A percentile compares a stretch with the other conserved stretches of the same genome.
Conservation (phyloP, 2,797 vertebrate genomes). For the Serranus cabrilla region DNA sequence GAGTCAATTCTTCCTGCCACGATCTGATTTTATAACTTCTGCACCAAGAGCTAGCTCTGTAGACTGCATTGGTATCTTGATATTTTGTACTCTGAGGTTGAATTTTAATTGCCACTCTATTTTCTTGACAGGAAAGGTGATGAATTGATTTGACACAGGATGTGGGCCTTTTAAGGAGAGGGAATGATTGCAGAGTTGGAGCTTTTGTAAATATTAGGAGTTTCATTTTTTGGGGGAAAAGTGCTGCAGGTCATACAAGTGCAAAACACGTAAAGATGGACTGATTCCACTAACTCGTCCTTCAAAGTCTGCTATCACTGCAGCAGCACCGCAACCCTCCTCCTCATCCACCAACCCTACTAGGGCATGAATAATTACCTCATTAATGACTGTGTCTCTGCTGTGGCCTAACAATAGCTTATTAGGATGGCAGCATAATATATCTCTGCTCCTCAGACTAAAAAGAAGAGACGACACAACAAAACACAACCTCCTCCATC, state of each 20-base stretch:
- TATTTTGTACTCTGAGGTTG: slow-evolving; percentile 35
- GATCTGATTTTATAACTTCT: slow-evolving; percentile 15
- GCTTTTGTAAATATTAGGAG: slow-evolving; percentile 4
- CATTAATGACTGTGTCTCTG: slow-evolving; percentile 63
- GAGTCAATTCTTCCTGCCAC: slow-evolving; percentile 17
- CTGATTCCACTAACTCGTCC: slow-evolving; percentile 19
- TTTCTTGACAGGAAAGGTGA: slow-evolving; percentile 14
- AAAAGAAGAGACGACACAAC: neutral
- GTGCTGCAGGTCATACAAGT: slow-evolving; percentile 16
- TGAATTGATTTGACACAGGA: slow-evolving; percentile 30
- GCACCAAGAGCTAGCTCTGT: neutral
- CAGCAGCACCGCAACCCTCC: neutral
- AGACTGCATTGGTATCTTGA: slow-evolving; percentile 15
- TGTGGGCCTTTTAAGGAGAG: neutral
- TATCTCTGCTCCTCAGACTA: slow-evolving; percentile 18
- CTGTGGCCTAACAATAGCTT: slow-evolving; percentile 47
- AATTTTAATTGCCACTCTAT: slow-evolving; percentile 31
- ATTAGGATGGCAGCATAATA: slow-evolving; percentile 52
- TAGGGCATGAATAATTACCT: slow-evolving; percentile 65
- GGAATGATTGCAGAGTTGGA: slow-evolving; percentile 1
- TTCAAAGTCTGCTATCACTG: slow-evolving; percentile 15
- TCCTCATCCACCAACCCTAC: slow-evolving; percentile 46
- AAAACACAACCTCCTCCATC: neutral
- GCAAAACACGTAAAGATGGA: neutral
- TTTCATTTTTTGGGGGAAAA: neutral